Evolutionary conservation across 2,113 vertebrate genomes (phyloP).

Genomic region (human (Homo sapiens)): GRCh38 chr16:68435001-68435500

Average conservation of each 20-base stretch:
- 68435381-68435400: conserved; percentile 30
- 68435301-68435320: conserved; percentile 39
- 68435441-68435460: conserved; percentile 45
- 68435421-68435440: conserved; percentile 43
- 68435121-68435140: neutral
- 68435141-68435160: neutral
- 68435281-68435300: neutral
- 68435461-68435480: conserved; percentile 43
- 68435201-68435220: neutral
- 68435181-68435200: neutral
- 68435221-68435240: neutral
- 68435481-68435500: conserved; percentile 13
- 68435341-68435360: conserved; percentile 26
- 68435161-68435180: neutral
- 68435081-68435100: neutral
- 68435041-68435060: neutral
- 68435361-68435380: conserved; percentile 50
- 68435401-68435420: conserved; percentile 31
- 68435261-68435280: neutral
- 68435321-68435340: conserved; percentile 48
- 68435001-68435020: neutral
- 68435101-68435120: neutral
- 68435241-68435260: neutral
- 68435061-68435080: neutral
- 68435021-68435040: neutral